phyloP scores from a whole-genome alignment of 2,888 invertebrate species.

The Drosophila flavopinicola region DNA sequence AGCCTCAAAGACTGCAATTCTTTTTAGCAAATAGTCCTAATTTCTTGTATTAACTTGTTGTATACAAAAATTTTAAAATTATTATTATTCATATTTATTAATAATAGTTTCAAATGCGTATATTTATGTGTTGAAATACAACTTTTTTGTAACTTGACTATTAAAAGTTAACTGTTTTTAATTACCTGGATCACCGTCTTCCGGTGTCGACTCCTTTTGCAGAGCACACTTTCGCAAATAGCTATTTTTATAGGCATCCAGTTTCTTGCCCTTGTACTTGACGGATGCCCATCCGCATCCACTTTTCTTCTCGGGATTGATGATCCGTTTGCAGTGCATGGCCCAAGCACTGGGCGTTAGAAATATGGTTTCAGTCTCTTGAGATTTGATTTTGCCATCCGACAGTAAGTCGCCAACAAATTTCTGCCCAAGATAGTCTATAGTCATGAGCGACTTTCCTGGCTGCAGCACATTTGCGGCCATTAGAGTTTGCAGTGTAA shows the following conservation, averaged over 20 bases:
- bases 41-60: too few species aligned
- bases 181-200: conserved; percentile 78
- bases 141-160: too few species aligned
- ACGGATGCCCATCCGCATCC: conserved; percentile 98
- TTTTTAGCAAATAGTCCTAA: too few species aligned
- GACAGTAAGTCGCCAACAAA: conserved; percentile 94
- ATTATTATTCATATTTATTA: too few species aligned
- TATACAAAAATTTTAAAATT: too few species aligned
- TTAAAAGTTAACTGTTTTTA: too few species aligned
- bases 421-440: conserved; percentile 96
- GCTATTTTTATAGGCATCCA: conserved; percentile 94
- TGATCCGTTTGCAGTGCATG: conserved; percentile 94
- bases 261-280: conserved; percentile 93
- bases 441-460: conserved; percentile 93
- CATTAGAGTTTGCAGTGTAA: conserved; percentile 94
- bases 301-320: conserved; percentile 95
- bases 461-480: conserved; percentile 93
- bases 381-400: conserved; percentile 94
- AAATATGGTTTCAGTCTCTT: conserved; percentile 94
- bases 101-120: too few species aligned
- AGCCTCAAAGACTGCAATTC: too few species aligned
- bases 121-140: too few species aligned
- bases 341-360: conserved; percentile 97
- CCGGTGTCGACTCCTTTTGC: conserved; percentile 85
- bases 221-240: conserved; percentile 90